These are phyloP conservation scores for Gonatopus flavifemur DNA, from an alignment of 1,140 invertebrate genomes.

Conservation along the genomic window DNA sequence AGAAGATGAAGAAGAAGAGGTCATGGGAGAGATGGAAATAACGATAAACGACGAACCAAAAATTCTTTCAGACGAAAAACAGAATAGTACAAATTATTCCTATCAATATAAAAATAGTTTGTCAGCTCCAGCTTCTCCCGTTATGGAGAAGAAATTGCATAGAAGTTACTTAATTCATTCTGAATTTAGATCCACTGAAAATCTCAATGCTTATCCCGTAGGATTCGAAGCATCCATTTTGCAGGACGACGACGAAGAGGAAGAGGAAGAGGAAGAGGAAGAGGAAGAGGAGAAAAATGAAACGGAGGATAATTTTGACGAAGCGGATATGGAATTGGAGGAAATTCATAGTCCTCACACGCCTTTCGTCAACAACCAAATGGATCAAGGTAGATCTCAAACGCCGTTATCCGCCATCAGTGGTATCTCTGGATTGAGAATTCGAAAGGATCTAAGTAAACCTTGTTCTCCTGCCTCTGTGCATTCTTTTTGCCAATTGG, in stretches of 20 bases:
- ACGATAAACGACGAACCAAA: constrained; percentile 7
- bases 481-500: constrained; percentile 40
- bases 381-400: constrained; percentile 32
- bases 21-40: constrained; percentile 12
- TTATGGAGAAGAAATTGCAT: constrained; percentile 30
- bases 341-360: constrained; percentile 41
- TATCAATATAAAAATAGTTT: constrained; percentile 47
- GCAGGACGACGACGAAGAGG: constrained; percentile 47
- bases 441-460: constrained; percentile 35
- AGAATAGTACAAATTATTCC: constrained; percentile 19
- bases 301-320: constrained; percentile 52
- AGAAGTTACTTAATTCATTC: constrained; percentile 38
- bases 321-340: constrained; percentile 55
- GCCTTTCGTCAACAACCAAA: constrained; percentile 32
- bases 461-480: constrained; percentile 41
- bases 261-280: constrained; percentile 33
- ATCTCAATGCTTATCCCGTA: constrained; percentile 40
- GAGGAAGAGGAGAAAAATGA: constrained; percentile 34
- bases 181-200: constrained; percentile 44
- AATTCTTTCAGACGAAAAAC: constrained; percentile 8
- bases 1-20: constrained; percentile 5
- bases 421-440: constrained; percentile 40
- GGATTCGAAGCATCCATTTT: constrained; percentile 40
- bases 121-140: constrained; percentile 46
- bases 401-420: constrained; percentile 39